A percentile compares a stretch with the other conserved stretches of the same genome.
These are phyloP conservation scores for Neogobius melanostomus DNA, from an alignment of 2,113 vertebrate genomes.

Conservation along the genomic window DNA sequence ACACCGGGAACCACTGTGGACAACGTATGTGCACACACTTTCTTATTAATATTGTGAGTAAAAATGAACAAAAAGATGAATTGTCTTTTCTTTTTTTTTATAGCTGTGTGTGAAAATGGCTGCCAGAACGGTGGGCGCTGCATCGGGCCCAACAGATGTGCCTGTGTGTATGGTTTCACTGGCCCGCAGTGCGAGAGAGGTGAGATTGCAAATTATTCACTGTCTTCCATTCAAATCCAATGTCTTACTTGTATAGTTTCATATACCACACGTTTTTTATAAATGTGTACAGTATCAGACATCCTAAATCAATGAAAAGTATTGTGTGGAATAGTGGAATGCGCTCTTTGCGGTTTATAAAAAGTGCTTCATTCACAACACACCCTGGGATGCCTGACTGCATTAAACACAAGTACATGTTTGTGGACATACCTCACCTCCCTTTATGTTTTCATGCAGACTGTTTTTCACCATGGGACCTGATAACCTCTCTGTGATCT, in stretches of 20 bases:
- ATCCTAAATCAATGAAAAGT: not conserved
- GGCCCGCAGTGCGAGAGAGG: constrained; percentile 97
- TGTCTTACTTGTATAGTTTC: not conserved
- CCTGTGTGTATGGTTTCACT: constrained; percentile 95
- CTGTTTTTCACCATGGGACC: too few species aligned
- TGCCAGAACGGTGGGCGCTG: constrained; percentile 96
- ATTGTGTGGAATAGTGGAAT: too few species aligned
- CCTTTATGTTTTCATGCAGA: too few species aligned
- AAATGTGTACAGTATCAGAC: not conserved
- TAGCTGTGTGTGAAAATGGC: constrained; percentile 93
- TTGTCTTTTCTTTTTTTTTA: constrained; percentile 4
- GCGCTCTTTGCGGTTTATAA: too few species aligned
- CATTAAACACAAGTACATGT: too few species aligned
- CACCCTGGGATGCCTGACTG: too few species aligned
- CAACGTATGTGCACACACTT: constrained; percentile 82
- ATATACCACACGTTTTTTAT: not conserved
- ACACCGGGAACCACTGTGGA: constrained; percentile 85
- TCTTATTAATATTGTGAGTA: not conserved
- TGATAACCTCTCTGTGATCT: constrained; percentile 12
- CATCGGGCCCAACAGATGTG: constrained; percentile 94
- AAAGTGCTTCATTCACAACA: too few species aligned
- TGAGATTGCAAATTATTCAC: constrained; percentile 59
- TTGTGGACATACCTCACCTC: too few species aligned
- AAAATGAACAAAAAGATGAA: not conserved
- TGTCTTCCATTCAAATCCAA: not conserved